phyloP scores from a whole-genome alignment of 53 echinoderm and acorn worm species.

The Paelopatides confundens region DNA sequence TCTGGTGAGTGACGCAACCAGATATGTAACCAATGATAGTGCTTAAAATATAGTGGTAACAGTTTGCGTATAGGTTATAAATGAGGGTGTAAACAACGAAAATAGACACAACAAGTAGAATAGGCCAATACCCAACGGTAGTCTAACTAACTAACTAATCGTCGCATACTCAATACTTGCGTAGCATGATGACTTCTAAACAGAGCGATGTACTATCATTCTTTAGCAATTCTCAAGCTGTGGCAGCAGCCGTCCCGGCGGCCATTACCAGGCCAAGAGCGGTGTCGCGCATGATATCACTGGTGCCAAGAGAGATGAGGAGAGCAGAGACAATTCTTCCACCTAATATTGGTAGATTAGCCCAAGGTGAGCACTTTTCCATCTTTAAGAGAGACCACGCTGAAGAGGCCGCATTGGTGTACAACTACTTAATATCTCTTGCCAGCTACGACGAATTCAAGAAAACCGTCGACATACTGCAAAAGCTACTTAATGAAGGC shows the following conservation, averaged over 20 bases:
- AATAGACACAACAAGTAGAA: too few relatives aligned
- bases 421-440: conserved; percentile 56
- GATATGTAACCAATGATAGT: too few relatives aligned
- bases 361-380: conserved; percentile 59
- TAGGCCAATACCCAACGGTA: too few relatives aligned
- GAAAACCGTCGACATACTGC: conserved; percentile 5
- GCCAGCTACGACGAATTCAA: conserved; percentile 42
- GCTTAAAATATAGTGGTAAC: too few relatives aligned
- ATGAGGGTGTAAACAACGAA: too few relatives aligned
- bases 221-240: background rate
- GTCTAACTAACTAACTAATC: too few relatives aligned
- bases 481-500: conserved; percentile 59
- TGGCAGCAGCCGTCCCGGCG: background rate
- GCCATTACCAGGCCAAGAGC: too few relatives aligned
- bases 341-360: conserved; percentile 37
- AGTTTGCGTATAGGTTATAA: too few relatives aligned
- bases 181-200: background rate
- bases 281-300: too few relatives aligned
- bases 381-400: conserved; percentile 61
- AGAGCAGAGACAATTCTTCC: background rate
- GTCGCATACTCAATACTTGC: background rate
- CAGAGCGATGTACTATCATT: background rate
- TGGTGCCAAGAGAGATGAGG: background rate
- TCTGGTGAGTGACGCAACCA: too few relatives aligned
- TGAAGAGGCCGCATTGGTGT: conserved; percentile 52